phyloP scores from a whole-genome alignment of 2,113 vertebrate species.

The Bos indicus region DNA sequence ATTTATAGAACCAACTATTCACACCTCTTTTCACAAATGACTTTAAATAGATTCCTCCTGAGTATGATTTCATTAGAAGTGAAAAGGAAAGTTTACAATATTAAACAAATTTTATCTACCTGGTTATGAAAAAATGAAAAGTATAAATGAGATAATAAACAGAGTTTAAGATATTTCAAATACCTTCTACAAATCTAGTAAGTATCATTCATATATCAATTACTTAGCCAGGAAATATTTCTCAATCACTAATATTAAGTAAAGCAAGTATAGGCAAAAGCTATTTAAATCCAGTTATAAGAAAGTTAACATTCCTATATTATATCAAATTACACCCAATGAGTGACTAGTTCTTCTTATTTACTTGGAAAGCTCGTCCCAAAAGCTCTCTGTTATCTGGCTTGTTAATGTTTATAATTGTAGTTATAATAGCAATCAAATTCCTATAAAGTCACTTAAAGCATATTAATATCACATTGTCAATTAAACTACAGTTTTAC shows the following conservation, averaged over 20 bases:
- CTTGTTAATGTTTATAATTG: neutral
- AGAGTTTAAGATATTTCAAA: neutral
- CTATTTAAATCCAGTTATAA: neutral
- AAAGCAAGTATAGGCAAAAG: neutral
- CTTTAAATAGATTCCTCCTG: neutral
- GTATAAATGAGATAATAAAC: neutral
- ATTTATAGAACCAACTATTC: neutral
- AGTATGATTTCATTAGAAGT: neutral
- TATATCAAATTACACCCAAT: neutral
- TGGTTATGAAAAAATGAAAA: neutral
- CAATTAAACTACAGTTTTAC: neutral
- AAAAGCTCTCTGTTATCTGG: neutral
- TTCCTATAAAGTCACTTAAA: neutral
- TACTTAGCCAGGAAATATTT: neutral
- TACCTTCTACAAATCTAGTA: neutral
- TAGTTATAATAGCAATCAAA: neutral
- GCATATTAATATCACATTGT: slow-evolving; percentile 1
- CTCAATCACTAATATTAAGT: neutral
- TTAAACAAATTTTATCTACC: neutral
- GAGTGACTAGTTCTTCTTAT: neutral
- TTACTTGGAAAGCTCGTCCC: neutral
- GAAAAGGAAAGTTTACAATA: neutral
- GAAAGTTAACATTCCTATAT: neutral
- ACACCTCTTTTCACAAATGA: neutral
- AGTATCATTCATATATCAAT: neutral